Evolutionary conservation across 2,888 invertebrate species (phyloP), one percentile per base, ranked within the genome.

Genomic region (Tipula vernalis): DNA sequence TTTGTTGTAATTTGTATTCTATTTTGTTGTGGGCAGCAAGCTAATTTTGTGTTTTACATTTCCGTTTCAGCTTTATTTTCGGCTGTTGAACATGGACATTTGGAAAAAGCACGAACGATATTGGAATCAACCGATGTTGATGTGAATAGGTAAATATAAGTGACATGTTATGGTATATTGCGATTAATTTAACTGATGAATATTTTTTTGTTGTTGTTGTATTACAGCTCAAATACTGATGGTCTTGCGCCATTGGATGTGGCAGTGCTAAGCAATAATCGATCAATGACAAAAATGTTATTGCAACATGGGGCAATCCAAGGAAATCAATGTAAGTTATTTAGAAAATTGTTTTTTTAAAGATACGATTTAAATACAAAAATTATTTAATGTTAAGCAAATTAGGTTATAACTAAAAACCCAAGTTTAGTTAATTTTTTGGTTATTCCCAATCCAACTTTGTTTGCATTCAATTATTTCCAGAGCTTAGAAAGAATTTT

Each of bases 71-170:
- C 97, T 87, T 93, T 98, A 86, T 98, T 99, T 91, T 96, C 97
- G 51, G 98, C 98, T 5, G 97, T 99, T 51, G 99, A 99, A 92
- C 97, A 98, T 92, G 98, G 98, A 86, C 98, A 99, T 91, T 92
- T 98, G 89, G 98, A 98, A 90, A 97, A 97, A 90, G 97, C 98
- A 8, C 94, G 96, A 89, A 96, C 96, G 87, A 98, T 99, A 90
- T 92, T 99, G 90, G 97, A 98, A 90, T 97, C 97, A 39, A 97
- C 97, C 0, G 97, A 97, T 90, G 96, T 98, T 87, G 97, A 99
- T 91, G 96, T 99, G 87, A 98, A 98, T 92, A 97, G 97, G 98
- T 98, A 92, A 28, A 28, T 28, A 91, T 39, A 39, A 51, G 57
- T 87, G 39, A 39, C 3, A 39, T 6, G 0, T 39, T 3, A 39